Percentiles rank a stretch among this genome's conserved stretches.
Evolutionary conservation across 2,888 invertebrate genomes (phyloP).

Genomic region (Drosophila phalerata): DNA sequence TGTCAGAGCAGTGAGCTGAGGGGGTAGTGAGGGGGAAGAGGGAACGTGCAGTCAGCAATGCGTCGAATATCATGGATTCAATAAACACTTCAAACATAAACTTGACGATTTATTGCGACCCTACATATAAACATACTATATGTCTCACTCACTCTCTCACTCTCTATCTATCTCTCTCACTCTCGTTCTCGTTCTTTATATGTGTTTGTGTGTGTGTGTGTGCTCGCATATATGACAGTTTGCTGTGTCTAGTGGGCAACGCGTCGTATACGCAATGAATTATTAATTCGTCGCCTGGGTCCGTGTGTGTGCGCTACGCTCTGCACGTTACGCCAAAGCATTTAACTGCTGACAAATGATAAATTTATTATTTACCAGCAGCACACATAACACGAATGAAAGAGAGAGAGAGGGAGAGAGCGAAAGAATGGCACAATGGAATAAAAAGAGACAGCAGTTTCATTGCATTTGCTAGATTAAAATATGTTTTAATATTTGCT

Average conservation of each 20-base stretch:
- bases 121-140: constrained; percentile 13
- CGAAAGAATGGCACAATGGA: constrained; percentile 1
- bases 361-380: constrained; percentile 83
- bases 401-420: constrained; percentile 1
- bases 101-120: constrained; percentile 84
- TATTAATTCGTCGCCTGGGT: constrained; percentile 77
- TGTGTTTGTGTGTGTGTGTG: constrained; percentile 35
- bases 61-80: constrained; percentile 85
- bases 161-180: not conserved
- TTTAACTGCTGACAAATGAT: constrained; percentile 84
- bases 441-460: constrained; percentile 18
- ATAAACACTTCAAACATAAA: constrained; percentile 85
- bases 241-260: constrained; percentile 70
- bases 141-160: constrained; percentile 2
- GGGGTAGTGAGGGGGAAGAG: not conserved
- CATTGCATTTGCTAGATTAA: constrained; percentile 77
- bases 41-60: constrained; percentile 57
- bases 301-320: constrained; percentile 34
- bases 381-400: constrained; percentile 40
- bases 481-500: constrained; percentile 81
- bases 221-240: constrained; percentile 65
- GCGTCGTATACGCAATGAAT: constrained; percentile 81
- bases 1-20: not conserved
- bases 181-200: not conserved
- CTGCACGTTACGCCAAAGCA: constrained; percentile 72